Evolutionary conservation across 1,140 invertebrate species (phyloP).

Genomic region (Andricus grossulariae): DNA sequence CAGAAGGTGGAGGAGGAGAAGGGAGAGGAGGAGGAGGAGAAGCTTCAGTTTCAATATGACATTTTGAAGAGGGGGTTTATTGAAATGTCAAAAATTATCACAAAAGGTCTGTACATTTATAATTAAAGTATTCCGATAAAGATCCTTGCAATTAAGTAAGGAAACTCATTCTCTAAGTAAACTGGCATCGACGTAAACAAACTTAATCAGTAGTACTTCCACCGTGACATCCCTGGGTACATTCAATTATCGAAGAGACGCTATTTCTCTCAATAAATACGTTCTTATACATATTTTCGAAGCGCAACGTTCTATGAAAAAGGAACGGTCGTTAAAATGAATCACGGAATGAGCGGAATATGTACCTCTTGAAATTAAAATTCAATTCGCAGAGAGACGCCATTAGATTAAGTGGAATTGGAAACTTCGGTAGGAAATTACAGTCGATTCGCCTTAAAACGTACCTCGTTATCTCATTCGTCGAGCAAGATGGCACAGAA

Average conservation of each 20-base stretch:
- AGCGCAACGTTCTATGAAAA: slow-evolving; percentile 12
- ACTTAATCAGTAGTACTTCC: not conserved
- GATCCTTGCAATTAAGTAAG: too few species aligned
- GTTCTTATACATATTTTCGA: not conserved
- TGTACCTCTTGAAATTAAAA: slow-evolving; percentile 23
- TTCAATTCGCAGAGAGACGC: slow-evolving; percentile 27
- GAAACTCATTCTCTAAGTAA: too few species aligned
- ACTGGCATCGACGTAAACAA: not conserved
- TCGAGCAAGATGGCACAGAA: slow-evolving; percentile 20
- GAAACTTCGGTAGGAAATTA: slow-evolving; percentile 31
- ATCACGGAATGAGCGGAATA: slow-evolving; percentile 20
- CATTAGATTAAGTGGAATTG: slow-evolving; percentile 24
- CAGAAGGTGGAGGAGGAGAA: too few species aligned
- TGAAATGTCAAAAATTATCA: too few species aligned
- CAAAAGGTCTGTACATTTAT: too few species aligned
- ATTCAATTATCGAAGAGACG: slow-evolving; percentile 1
- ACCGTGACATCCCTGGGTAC: not conserved
- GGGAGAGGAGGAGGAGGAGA: too few species aligned
- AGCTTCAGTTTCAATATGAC: too few species aligned
- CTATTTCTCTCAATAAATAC: slow-evolving; percentile 9
- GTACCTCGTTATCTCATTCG: slow-evolving; percentile 24
- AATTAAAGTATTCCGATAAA: too few species aligned
- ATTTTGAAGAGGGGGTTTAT: too few species aligned
- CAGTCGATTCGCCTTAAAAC: slow-evolving; percentile 30
- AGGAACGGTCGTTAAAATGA: slow-evolving; percentile 18